A percentile compares a stretch with the other conserved stretches of the same genome.
Evolutionary conservation across 2,888 invertebrate species (phyloP).

Genomic region (Philopedon plagiatum): DNA sequence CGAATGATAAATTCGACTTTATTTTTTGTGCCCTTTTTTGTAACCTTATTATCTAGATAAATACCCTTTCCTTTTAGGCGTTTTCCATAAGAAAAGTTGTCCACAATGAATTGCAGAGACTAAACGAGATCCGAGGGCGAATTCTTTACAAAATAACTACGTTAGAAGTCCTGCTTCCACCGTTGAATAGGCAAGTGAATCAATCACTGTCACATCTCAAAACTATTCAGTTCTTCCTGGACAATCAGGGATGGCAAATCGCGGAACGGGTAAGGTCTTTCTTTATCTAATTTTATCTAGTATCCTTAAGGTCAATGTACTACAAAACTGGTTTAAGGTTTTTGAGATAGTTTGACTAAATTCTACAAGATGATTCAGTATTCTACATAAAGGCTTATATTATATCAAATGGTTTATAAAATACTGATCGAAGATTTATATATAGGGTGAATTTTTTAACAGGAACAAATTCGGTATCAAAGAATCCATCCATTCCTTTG

Average conservation of each 20-base stretch:
- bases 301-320: not conserved
- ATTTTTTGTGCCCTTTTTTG: constrained; percentile 34
- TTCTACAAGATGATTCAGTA: not conserved
- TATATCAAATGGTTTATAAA: no score
- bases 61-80: constrained; percentile 55
- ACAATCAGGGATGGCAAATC: constrained; percentile 80
- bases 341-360: not conserved
- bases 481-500: no score
- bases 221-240: constrained; percentile 83
- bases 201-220: constrained; percentile 82
- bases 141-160: constrained; percentile 84
- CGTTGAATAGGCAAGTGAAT: constrained; percentile 80
- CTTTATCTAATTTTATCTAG: constrained; percentile 5
- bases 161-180: constrained; percentile 80
- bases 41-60: constrained; percentile 35
- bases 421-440: no score
- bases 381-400: no score
- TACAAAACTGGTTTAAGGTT: not conserved
- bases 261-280: constrained; percentile 75
- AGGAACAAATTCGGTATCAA: no score
- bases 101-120: constrained; percentile 76
- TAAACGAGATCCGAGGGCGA: constrained; percentile 80
- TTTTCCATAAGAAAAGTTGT: constrained; percentile 71
- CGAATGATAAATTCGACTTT: constrained; percentile 33
- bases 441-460: no score